Percentiles rank a stretch among this genome's conserved stretches.
These are phyloP conservation scores for Psettodes erumei DNA, from an alignment of 2,113 vertebrate genomes.

Conservation along the genomic window DNA sequence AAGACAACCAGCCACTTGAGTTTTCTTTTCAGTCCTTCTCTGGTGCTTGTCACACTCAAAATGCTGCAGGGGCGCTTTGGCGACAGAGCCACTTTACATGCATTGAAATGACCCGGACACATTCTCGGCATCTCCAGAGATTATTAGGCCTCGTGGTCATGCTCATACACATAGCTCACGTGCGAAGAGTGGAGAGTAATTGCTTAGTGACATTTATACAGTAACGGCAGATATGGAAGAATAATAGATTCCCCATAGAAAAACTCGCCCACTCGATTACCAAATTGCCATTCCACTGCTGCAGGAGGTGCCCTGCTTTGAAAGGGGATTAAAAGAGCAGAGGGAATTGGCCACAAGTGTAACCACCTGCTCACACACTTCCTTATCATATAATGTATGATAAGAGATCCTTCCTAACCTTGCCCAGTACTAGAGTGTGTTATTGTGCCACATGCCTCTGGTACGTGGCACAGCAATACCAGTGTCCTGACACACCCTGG, in stretches of 20 bases:
- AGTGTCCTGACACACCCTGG: background rate
- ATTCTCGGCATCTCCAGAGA: background rate
- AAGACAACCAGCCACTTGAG: background rate
- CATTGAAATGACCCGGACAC: background rate
- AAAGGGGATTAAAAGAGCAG: slow-evolving; percentile 13
- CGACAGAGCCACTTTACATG: background rate
- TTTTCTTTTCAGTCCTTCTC: background rate
- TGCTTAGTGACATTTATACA: background rate
- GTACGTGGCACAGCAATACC: slow-evolving; percentile 13
- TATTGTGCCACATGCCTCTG: background rate
- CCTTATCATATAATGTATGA: background rate
- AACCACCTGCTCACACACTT: slow-evolving; percentile 9
- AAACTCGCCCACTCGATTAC: slow-evolving; percentile 2
- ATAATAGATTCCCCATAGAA: background rate
- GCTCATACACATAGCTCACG: background rate
- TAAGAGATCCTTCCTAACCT: slow-evolving; percentile 13
- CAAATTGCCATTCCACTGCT: slow-evolving; percentile 4
- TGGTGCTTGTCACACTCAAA: background rate
- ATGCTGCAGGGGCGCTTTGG: background rate
- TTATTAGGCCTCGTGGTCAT: background rate
- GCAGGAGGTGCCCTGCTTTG: slow-evolving; percentile 3
- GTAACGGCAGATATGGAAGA: background rate
- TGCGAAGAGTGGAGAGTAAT: background rate
- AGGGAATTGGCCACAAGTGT: slow-evolving; percentile 38
- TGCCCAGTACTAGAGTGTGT: background rate